Evolutionary conservation across 2,113 vertebrate genomes (phyloP), one percentile per base, ranked within the genome.

Genomic region (Mesitornis unicolor): DNA sequence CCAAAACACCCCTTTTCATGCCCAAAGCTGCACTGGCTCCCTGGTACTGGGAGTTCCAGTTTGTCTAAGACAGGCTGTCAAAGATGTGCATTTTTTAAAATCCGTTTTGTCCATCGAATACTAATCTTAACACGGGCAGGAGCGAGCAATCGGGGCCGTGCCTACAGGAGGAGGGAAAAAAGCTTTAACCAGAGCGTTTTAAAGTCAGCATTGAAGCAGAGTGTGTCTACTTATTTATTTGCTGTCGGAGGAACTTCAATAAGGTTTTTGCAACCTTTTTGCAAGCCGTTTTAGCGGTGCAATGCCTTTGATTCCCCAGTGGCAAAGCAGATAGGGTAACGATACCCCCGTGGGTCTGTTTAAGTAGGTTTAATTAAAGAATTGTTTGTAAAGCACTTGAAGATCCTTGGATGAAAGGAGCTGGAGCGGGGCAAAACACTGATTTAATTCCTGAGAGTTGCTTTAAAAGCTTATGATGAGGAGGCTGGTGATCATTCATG

Each of bases 291-390:
- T 76, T 31, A 75, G 47, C 56, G 5, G 38, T 0, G 3, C 59
- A 16, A 4, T 25, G 12, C 36, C 60, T 77, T 77, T 22, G 3
- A n/a, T 77, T 91, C 47, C 75, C 85, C 10, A 0, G 43, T 31
- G 47, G 42, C 19, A 43, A 63, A 76, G 59, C 40, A 36, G 64
- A 48, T 61, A 15, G 7, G 13, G 69, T 59, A 73, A 81, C 4
- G 1, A 57, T 10, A 45, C 43, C 70, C 70, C 87, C 4, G 0
- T 43, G 59, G 84, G 64, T 82, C 71, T 86, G 24, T 50, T 91
- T 80, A 51, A 53, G 48, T n/a, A 92, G 59, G 64, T 16, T 96
- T 93, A 97, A 96, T 96, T 77, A 95, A 92, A 47, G 63, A 54
- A 51, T 73, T 87, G 83, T 77, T 93, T 87, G 67, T 78, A 74